Base-by-base conservation (phyloP, 2,797 vertebrate genomes). In the Cichlasoma orientale region DNA sequence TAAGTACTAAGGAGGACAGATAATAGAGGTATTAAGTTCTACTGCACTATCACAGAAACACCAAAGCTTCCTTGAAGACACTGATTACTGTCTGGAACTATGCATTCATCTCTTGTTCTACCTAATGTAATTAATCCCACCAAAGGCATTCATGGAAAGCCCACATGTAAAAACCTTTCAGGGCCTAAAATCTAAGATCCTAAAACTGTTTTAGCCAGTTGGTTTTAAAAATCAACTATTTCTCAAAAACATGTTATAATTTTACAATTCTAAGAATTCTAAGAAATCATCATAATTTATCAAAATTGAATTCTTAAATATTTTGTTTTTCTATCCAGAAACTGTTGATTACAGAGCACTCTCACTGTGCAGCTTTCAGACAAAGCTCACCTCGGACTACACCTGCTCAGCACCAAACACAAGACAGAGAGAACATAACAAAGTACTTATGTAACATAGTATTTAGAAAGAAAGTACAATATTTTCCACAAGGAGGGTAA, bases 1-100 rank as follows among this genome's bases (percentile, higher is more conserved):
- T 88, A 68, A 81, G 74, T 55, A 82, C 53, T 56, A 79, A 66
- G 72, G 80, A 82, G 59, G 70, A 79, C 68, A 75, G 85, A 86
- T 88, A 90, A 85, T 56, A 73, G 25, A 53, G 56, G 74, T 77
- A 79, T 85, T 82, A 90, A 86, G 75, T 75, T 76, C 38, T 82
- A 21, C 47, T 78, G 72, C 76, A 50, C 73, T 31, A 41, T 71
- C 9, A 61, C 63, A 72, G 44, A 68, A 81, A 73, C 12, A 68
- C 16, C 56, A 72, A 84, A 77, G 82, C 70, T 70, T 66, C 57
- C 53, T 72, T 75, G 21, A 82, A 77, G 56, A 52, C 66, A 72
- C 44, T 1, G 75, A 68, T 68, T 59, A 68, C 54, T 57, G 41
- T 27, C 27, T 75, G 16, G 63, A 85, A 83, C 36, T 25, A 55